A percentile compares a stretch with the other conserved stretches of the same genome.
phyloP scores from a whole-genome alignment of 2,113 vertebrate genomes.

The Osmerus eperlanus region DNA sequence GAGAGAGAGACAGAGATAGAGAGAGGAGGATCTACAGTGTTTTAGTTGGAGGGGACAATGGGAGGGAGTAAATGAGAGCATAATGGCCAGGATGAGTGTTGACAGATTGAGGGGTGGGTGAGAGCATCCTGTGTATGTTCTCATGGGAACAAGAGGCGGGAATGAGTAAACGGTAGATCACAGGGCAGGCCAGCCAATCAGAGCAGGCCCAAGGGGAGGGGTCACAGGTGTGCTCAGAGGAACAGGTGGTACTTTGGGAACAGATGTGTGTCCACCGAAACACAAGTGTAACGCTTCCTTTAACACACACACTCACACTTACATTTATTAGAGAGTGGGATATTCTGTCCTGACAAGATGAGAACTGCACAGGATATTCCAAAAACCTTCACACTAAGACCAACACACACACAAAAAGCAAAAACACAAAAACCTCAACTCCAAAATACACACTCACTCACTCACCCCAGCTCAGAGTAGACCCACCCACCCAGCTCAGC shows the following conservation, averaged over 20 bases:
- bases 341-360: background rate
- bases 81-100: background rate
- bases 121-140: slow-evolving; percentile 24
- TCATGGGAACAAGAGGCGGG: slow-evolving; percentile 44
- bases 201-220: slow-evolving; percentile 20
- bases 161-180: slow-evolving; percentile 59
- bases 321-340: background rate
- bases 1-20: slow-evolving; percentile 24
- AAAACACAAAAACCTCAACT: background rate
- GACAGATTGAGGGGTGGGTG: background rate
- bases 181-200: slow-evolving; percentile 38
- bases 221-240: slow-evolving; percentile 41
- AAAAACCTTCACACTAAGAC: background rate
- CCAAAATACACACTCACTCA: slow-evolving; percentile 5
- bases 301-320: slow-evolving; percentile 6
- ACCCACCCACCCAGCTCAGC: background rate
- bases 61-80: background rate
- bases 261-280: slow-evolving; percentile 44
- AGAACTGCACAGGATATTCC: background rate
- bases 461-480: slow-evolving; percentile 6
- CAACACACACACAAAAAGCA: background rate
- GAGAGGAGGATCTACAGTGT: slow-evolving; percentile 20
- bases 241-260: slow-evolving; percentile 56
- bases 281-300: background rate
- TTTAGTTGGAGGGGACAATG: slow-evolving; percentile 15